These are phyloP conservation scores for Acleris laterana DNA, from an alignment of 2,888 invertebrate genomes.

Conservation along the genomic window DNA sequence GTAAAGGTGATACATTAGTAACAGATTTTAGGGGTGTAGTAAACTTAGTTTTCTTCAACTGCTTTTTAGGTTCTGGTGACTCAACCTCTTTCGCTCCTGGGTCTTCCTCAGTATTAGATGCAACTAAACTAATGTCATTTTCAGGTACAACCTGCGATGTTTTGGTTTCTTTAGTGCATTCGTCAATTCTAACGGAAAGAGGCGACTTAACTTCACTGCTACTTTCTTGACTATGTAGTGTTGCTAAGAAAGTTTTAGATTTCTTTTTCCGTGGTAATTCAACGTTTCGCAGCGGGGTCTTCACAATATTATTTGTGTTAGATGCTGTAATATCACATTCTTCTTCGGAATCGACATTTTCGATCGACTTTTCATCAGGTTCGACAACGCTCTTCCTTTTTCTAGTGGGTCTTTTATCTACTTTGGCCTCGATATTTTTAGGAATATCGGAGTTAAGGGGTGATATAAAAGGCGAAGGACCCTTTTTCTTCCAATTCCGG, in stretches of 20 bases:
- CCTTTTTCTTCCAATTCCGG: constrained; percentile 69
- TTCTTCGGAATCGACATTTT: constrained; percentile 40
- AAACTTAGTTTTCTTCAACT: constrained; percentile 2
- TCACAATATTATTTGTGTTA: constrained; percentile 31
- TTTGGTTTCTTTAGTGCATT: constrained; percentile 21
- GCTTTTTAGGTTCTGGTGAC: neutral
- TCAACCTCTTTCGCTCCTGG: neutral
- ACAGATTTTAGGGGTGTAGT: constrained; percentile 27
- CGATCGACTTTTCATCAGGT: constrained; percentile 12
- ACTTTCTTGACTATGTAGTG: constrained; percentile 43
- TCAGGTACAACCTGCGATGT: neutral
- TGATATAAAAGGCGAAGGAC: constrained; percentile 72
- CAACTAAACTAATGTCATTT: neutral
- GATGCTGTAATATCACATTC: constrained; percentile 22
- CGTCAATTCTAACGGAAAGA: constrained; percentile 16
- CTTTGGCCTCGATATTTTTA: constrained; percentile 44
- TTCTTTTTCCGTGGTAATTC: constrained; percentile 59
- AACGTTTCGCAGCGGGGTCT: constrained; percentile 58
- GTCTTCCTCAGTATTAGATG: constrained; percentile 2
- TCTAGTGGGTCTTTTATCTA: constrained; percentile 48
- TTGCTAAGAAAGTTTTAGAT: constrained; percentile 55
- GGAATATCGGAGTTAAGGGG: constrained; percentile 50
- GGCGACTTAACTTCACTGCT: constrained; percentile 7
- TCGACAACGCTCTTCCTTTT: constrained; percentile 55
- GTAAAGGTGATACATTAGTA: constrained; percentile 13